A percentile compares a stretch with the other conserved stretches of the same genome.
phyloP scores from a whole-genome alignment of 2,888 invertebrate species.

The Morpho helenor region DNA sequence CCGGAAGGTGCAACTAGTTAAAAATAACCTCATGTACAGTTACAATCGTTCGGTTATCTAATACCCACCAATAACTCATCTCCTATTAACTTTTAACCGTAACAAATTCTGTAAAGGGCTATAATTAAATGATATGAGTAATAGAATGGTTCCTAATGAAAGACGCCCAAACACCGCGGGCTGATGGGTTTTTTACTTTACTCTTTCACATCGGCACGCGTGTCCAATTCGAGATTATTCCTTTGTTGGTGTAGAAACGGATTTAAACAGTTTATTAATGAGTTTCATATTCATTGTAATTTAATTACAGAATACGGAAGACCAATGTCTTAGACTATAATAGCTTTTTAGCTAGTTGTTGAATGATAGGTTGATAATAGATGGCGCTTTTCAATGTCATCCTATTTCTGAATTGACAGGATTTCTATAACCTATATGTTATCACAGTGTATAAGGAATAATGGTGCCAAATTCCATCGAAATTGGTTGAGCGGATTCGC shows the following conservation, averaged over 20 bases:
- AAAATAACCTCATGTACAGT: neutral
- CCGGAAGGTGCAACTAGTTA: neutral
- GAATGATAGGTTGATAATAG: no score
- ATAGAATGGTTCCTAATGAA: slow-evolving; percentile 55
- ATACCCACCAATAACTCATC: slow-evolving; percentile 9
- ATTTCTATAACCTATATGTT: no score
- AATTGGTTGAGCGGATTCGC: no score
- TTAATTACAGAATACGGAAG: neutral
- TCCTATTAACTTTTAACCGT: slow-evolving; percentile 27
- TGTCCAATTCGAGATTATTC: slow-evolving; percentile 52
- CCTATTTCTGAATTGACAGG: no score
- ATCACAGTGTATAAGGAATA: no score
- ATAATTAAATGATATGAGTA: slow-evolving; percentile 28
- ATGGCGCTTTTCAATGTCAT: no score
- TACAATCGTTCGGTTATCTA: slow-evolving; percentile 5
- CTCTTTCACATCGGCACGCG: slow-evolving; percentile 38
- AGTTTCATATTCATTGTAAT: slow-evolving; percentile 17
- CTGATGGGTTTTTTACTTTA: slow-evolving; percentile 31
- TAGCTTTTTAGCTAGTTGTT: no score
- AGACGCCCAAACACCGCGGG: slow-evolving; percentile 22
- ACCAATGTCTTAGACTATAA: no score
- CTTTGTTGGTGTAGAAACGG: slow-evolving; percentile 44
- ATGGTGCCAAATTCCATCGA: no score
- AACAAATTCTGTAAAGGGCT: slow-evolving; percentile 25
- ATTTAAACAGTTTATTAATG: slow-evolving; percentile 63